Evolutionary conservation across 2,888 invertebrate genomes (phyloP), one percentile per base, ranked within the genome.

Genomic region (Drosophila melanosoma): DNA sequence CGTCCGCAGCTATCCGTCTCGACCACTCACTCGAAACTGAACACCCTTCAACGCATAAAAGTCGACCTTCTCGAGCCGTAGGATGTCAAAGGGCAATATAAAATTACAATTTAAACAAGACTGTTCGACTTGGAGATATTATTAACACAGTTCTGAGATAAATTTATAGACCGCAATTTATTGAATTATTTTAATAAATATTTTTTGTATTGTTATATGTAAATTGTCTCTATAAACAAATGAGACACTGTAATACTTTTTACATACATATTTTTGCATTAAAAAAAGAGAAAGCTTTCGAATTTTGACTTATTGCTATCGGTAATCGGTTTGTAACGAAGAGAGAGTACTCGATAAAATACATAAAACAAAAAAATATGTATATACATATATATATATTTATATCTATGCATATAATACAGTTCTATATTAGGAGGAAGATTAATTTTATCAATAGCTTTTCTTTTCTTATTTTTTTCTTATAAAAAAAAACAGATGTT

Each of bases 1-100:
- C 11, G 11, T 26, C 60, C 20, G 12, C 32, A 33, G 12, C 26
- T 4, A 11, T 38, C 36, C 36, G 45, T 45, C 20, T 45, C 15
- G 38, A 38, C 49, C 49, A 49, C 29, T 5, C 49, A 51, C 32
- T 57, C 40, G 32, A 26, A 40, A 63, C 51, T 65, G 51, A 63
- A 49, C 65, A 51, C 38, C 15, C 45, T 36, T 36, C 38, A 49
- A 26, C 36, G 32, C 32, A 60, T 38, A 38, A 38, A 60, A 49
- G 64, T 40, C 35, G 42, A 52, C 66, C 51, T 32, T 42, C 42
- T 42, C 65, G 35, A 36, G 35, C 0, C 29, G 6, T 2, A 15
- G 40, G n/a, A 3, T 10, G 15, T 45, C 23, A 45, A 23, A 23
- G 15, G 45, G 20, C 23, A 6, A 23, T 23, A 15, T 20, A 23